These are phyloP conservation scores for Hyposoter didymator DNA, from an alignment of 2,888 invertebrate species.

Conservation along the genomic window DNA sequence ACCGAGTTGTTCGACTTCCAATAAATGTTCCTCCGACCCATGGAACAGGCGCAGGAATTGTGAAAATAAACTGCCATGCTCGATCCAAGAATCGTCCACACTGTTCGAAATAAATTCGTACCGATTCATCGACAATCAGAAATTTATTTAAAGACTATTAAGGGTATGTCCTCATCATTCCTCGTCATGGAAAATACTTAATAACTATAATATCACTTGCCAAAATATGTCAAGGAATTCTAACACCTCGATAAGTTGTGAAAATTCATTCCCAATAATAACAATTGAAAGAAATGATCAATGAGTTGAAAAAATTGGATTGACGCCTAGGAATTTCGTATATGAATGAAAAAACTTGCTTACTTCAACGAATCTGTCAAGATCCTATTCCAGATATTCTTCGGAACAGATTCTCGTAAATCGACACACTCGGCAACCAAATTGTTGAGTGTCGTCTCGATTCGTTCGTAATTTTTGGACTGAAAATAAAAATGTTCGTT, in stretches of 20 bases:
- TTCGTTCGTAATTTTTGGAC: conserved; percentile 61
- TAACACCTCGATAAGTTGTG: too few species aligned
- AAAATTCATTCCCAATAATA: too few species aligned
- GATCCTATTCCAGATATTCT: conserved; percentile 61
- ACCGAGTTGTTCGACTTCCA: conserved; percentile 42
- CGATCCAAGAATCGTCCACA: conserved; percentile 63
- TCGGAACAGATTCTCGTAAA: conserved; percentile 59
- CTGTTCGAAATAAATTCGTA: conserved; percentile 23
- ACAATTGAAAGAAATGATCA: too few species aligned
- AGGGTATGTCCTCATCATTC: neutral
- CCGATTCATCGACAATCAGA: neutral
- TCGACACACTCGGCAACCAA: conserved; percentile 54
- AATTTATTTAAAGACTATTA: neutral
- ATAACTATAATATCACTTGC: neutral
- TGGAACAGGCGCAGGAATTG: conserved; percentile 62
- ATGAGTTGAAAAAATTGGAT: neutral
- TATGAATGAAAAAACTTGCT: neutral
- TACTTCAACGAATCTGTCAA: conserved; percentile 55
- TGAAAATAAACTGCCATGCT: conserved; percentile 67
- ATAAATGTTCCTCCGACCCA: conserved; percentile 52
- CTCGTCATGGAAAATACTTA: neutral
- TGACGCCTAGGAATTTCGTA: neutral
- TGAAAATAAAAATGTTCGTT: conserved; percentile 26
- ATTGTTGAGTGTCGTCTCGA: conserved; percentile 56
- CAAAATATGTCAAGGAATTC: too few species aligned